A percentile compares a stretch with the other conserved stretches of the same genome.
Conservation (phyloP, 2,888 invertebrate genomes). For the Acrobasis repandana region DNA sequence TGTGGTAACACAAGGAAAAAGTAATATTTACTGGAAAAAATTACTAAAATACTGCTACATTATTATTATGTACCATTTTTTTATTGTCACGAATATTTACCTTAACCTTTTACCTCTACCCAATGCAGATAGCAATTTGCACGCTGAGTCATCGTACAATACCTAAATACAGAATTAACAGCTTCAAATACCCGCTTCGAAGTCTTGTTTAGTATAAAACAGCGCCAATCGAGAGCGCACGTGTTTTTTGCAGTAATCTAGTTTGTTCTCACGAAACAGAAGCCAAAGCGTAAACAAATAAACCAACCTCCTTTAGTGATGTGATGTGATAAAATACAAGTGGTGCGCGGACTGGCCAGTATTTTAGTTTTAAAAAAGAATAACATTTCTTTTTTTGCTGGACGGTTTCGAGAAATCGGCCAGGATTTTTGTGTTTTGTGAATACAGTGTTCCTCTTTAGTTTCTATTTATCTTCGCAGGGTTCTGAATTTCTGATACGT, state of each 20-base stretch:
- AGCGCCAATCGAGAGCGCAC: constrained; percentile 22
- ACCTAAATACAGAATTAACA: neutral
- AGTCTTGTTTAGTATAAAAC: constrained; percentile 21
- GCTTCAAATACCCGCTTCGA: constrained; percentile 2
- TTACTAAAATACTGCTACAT: no score
- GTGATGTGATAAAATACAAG: constrained; percentile 19
- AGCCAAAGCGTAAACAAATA: constrained; percentile 10
- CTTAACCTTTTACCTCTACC: neutral
- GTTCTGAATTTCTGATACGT: neutral
- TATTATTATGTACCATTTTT: neutral
- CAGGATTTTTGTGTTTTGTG: constrained; percentile 2
- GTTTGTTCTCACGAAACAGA: neutral
- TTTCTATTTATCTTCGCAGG: neutral
- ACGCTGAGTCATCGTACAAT: neutral
- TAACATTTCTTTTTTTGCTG: neutral
- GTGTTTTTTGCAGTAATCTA: constrained; percentile 7
- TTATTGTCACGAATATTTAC: neutral
- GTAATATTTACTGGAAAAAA: no score
- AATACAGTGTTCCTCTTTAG: neutral
- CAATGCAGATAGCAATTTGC: neutral
- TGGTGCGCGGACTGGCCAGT: constrained; percentile 8
- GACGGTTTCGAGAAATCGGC: neutral
- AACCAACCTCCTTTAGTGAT: constrained; percentile 22
- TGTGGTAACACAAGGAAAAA: no score
- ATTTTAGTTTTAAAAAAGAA: constrained; percentile 10